phyloP scores from a whole-genome alignment of 2,113 vertebrate species.

The Morone chrysops region DNA sequence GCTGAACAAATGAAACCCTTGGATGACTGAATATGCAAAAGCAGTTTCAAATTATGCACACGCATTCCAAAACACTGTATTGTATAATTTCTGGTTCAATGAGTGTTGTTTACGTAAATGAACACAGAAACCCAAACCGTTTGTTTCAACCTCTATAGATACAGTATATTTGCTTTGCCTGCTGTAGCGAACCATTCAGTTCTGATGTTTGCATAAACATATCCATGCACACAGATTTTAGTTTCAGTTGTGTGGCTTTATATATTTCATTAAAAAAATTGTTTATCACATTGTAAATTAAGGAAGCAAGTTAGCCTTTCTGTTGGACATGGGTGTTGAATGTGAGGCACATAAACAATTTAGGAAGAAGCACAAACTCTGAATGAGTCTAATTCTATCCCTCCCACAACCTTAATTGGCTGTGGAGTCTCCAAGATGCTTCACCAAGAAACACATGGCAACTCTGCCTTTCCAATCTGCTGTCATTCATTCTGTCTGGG shows the following conservation, averaged over 20 bases:
- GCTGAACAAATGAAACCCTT: constrained; percentile 55
- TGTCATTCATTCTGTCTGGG: neutral
- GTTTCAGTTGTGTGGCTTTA: neutral
- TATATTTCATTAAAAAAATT: neutral
- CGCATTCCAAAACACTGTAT: constrained; percentile 15
- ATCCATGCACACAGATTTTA: neutral
- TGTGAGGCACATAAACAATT: neutral
- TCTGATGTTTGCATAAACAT: neutral
- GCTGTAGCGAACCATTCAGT: neutral
- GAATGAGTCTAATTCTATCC: neutral
- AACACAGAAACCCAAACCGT: constrained; percentile 15
- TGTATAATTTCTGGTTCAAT: constrained; percentile 38
- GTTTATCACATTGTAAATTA: neutral
- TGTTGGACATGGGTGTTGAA: neutral
- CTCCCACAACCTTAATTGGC: neutral
- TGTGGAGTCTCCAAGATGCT: constrained; percentile 2
- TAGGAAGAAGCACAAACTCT: neutral
- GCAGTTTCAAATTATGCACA: constrained; percentile 27
- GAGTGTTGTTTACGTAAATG: constrained; percentile 38
- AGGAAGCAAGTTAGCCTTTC: neutral
- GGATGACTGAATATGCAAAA: constrained; percentile 55
- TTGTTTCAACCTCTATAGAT: constrained; percentile 1
- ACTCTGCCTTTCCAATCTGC: neutral
- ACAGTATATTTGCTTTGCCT: neutral
- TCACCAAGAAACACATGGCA: neutral